A percentile compares a stretch with the other conserved stretches of the same genome.
These are phyloP conservation scores for Exaiptasia diaphana DNA, from an alignment of 64 coral and sea anemone genomes.

Conservation along the genomic window DNA sequence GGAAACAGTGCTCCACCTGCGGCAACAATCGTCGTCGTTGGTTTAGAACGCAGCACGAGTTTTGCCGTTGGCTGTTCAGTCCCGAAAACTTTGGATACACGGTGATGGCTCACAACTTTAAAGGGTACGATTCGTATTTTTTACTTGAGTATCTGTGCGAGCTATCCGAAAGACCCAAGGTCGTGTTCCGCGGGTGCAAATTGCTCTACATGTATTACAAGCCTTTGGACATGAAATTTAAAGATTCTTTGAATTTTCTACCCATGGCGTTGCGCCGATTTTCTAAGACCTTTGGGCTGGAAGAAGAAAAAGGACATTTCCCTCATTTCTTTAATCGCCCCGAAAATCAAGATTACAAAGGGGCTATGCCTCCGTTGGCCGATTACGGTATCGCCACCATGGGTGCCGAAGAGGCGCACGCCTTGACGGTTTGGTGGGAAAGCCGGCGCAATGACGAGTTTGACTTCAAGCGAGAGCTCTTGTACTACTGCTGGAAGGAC, in stretches of 20 bases:
- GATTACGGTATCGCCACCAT: neutral
- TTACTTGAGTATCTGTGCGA: neutral
- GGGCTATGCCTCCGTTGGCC: neutral
- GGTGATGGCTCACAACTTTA: constrained; percentile 1
- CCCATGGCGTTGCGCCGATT: neutral
- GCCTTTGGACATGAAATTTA: neutral
- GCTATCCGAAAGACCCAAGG: neutral
- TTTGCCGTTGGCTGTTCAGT: constrained; percentile 32
- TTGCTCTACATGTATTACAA: neutral
- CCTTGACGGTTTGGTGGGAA: neutral
- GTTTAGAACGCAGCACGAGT: neutral
- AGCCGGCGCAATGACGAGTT: neutral
- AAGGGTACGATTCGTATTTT: neutral
- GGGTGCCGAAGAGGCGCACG: neutral
- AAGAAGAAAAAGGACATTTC: constrained; percentile 28
- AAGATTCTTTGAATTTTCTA: constrained; percentile 17
- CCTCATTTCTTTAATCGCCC: constrained; percentile 5
- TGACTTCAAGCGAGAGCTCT: constrained; percentile 8
- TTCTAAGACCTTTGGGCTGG: neutral
- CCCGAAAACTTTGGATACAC: neutral
- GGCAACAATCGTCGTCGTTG: neutral
- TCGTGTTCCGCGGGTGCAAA: neutral
- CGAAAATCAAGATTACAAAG: constrained; percentile 4
- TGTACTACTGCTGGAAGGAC: neutral
- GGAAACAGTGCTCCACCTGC: neutral